phyloP scores from a whole-genome alignment of 2,797 vertebrate species.

The Columba guinea region DNA sequence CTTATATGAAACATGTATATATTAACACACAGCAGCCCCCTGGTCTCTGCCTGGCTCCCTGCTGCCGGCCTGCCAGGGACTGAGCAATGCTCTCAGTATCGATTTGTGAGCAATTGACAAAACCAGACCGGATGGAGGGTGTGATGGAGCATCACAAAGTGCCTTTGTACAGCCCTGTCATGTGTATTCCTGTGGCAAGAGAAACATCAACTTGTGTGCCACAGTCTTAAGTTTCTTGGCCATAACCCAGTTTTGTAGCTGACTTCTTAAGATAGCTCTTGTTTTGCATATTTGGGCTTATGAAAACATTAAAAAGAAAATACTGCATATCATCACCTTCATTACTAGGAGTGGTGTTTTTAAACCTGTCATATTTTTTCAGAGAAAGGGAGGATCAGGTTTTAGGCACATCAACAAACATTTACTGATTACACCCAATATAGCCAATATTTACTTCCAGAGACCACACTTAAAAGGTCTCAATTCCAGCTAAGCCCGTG shows the following conservation, averaged over 20 bases:
- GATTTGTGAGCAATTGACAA: background rate
- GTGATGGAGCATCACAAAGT: background rate
- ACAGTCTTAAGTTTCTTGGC: background rate
- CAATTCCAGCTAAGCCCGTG: background rate
- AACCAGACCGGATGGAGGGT: background rate
- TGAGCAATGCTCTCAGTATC: background rate
- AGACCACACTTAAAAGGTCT: background rate
- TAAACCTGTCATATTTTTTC: background rate
- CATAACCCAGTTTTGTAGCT: background rate
- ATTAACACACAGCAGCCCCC: background rate
- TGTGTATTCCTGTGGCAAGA: background rate
- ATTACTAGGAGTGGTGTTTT: background rate
- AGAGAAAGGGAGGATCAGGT: background rate
- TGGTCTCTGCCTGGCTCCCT: background rate
- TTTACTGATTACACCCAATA: background rate
- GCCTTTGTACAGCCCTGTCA: background rate
- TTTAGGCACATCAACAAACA: background rate
- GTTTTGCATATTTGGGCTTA: background rate
- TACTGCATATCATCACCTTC: background rate
- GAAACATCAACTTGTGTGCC: slow-evolving; percentile 3
- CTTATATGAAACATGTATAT: background rate
- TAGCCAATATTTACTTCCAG: slow-evolving; percentile 29
- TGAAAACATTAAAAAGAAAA: background rate
- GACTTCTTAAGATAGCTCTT: background rate
- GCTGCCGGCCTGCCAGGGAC: background rate